Percentiles rank a stretch among this genome's conserved stretches.
These are phyloP conservation scores for Amiota mariae DNA, from an alignment of 2,888 invertebrate species.

Conservation along the genomic window DNA sequence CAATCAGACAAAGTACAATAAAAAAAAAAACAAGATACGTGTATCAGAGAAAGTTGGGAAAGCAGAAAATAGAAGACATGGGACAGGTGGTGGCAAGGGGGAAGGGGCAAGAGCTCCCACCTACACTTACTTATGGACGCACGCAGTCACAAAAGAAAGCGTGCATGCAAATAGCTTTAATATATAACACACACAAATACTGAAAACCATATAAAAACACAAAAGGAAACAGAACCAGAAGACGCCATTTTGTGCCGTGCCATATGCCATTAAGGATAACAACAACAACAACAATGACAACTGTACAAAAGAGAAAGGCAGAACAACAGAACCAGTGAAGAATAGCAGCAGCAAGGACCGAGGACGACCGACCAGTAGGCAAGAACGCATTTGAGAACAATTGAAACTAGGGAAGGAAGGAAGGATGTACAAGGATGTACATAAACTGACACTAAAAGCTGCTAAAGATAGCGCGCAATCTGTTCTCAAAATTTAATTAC, in stretches of 20 bases:
- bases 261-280: not conserved
- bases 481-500: slow-evolving; percentile 11
- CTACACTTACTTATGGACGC: not conserved
- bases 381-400: no score
- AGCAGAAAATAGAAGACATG: no score
- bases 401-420: not conserved
- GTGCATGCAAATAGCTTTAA: slow-evolving; percentile 1
- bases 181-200: not conserved
- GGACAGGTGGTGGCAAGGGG: no score
- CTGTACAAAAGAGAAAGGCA: not conserved
- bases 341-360: not conserved
- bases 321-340: not conserved
- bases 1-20: no score
- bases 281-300: not conserved
- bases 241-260: not conserved
- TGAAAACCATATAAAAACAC: no score
- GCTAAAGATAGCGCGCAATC: slow-evolving; percentile 8
- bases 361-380: not conserved
- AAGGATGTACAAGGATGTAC: not conserved
- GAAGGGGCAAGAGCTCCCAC: no score
- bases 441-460: slow-evolving; percentile 8
- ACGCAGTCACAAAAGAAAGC: not conserved
- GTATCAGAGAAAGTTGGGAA: no score
- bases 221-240: not conserved
- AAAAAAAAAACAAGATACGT: no score